These are phyloP conservation scores for Chinchilla lanigera DNA, from an alignment of 2,113 vertebrate genomes.

Conservation along the genomic window DNA sequence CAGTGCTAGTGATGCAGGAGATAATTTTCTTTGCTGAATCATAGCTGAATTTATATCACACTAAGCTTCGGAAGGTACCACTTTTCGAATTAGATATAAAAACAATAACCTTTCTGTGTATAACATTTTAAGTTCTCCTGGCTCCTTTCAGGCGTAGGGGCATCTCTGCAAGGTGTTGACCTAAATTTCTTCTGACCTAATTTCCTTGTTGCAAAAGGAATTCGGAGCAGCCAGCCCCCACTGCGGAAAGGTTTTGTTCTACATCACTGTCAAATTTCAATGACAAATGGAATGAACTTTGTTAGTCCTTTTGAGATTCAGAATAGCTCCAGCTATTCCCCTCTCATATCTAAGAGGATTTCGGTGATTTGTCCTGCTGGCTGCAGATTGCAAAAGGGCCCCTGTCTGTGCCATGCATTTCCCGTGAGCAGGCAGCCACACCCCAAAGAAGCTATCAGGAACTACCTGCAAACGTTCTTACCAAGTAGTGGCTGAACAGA, in stretches of 20 bases:
- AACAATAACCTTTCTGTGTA: constrained; percentile 68
- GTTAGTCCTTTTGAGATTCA: constrained; percentile 79
- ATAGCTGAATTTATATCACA: constrained; percentile 71
- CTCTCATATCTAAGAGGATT: constrained; percentile 71
- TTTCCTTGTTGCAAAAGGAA: constrained; percentile 82
- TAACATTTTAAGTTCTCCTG: constrained; percentile 63
- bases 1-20: constrained; percentile 41
- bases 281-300: constrained; percentile 83
- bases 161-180: constrained; percentile 83
- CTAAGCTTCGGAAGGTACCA: constrained; percentile 69
- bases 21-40: constrained; percentile 79
- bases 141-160: constrained; percentile 74
- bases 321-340: constrained; percentile 74
- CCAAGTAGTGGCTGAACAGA: background rate
- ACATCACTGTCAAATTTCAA: constrained; percentile 84
- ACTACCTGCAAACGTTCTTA: background rate
- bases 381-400: background rate
- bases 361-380: constrained; percentile 66
- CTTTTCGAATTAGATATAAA: constrained; percentile 75
- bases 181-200: constrained; percentile 85
- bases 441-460: background rate
- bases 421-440: background rate
- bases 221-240: constrained; percentile 76
- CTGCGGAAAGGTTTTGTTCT: constrained; percentile 81
- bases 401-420: background rate